These are phyloP conservation scores for Copsychus sechellarum DNA, from an alignment of 2,113 vertebrate genomes.

Conservation along the genomic window DNA sequence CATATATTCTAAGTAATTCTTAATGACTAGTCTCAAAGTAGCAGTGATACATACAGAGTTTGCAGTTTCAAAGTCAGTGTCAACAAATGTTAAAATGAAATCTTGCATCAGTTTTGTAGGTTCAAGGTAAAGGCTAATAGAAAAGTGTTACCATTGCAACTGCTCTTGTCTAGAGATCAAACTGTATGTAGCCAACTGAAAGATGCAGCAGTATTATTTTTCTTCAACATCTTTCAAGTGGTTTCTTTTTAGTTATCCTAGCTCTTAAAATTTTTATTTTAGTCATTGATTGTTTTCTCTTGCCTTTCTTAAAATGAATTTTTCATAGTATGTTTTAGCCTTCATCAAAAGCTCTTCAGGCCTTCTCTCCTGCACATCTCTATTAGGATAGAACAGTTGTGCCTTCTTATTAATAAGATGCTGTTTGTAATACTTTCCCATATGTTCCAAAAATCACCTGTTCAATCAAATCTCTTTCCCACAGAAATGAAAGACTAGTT, in stretches of 20 bases:
- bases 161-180: not conserved
- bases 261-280: not conserved
- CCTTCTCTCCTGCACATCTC: not conserved
- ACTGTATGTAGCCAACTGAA: not conserved
- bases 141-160: not conserved
- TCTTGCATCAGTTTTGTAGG: not conserved
- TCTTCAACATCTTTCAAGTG: not conserved
- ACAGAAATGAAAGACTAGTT: not conserved
- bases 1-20: not conserved
- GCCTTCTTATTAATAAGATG: not conserved
- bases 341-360: not conserved
- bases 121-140: not conserved
- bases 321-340: not conserved
- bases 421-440: not conserved
- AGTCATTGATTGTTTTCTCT: not conserved
- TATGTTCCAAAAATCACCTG: not conserved
- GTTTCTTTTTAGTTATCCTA: not conserved
- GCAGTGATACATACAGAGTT: not conserved
- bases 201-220: not conserved
- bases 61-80: not conserved
- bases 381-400: not conserved
- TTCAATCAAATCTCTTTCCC: not conserved
- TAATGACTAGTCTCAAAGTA: not conserved
- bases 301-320: not conserved
- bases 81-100: not conserved